Evolutionary conservation across 2,113 vertebrate species (phyloP).

Genomic region (Misgurnus anguillicaudatus): DNA sequence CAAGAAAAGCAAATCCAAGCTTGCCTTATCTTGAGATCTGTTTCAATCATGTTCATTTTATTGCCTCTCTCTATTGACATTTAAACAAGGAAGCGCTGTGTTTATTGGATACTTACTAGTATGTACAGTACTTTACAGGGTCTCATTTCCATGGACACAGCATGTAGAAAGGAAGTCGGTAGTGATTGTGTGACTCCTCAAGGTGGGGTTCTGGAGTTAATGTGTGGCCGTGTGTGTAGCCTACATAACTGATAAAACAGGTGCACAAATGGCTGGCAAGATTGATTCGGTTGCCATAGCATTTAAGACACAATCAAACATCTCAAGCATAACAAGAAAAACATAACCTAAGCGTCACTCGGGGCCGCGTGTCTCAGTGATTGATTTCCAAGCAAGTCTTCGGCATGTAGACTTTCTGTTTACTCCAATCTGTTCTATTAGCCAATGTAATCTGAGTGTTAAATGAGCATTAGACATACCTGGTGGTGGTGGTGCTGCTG

Average conservation of each 20-base stretch:
- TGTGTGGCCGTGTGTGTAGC: slow-evolving; percentile 7
- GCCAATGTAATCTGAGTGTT: slow-evolving; percentile 60
- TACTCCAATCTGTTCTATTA: slow-evolving; percentile 60
- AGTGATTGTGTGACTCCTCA: slow-evolving; percentile 1
- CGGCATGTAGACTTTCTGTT: slow-evolving; percentile 58
- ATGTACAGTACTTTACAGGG: not conserved
- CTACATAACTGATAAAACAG: slow-evolving; percentile 20
- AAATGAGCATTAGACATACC: slow-evolving; percentile 56
- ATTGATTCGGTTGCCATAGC: slow-evolving; percentile 18
- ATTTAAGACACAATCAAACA: slow-evolving; percentile 34
- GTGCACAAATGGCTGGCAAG: slow-evolving; percentile 24
- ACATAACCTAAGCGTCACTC: not conserved
- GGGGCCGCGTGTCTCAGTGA: slow-evolving; percentile 39
- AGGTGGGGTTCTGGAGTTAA: slow-evolving; percentile 26
- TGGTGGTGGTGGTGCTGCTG: slow-evolving; percentile 50
- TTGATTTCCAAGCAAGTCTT: slow-evolving; percentile 54
- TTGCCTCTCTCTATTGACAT: not conserved
- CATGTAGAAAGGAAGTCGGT: not conserved
- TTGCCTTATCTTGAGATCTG: not conserved
- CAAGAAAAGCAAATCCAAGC: slow-evolving; percentile 6
- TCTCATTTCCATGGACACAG: not conserved
- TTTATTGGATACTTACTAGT: not conserved
- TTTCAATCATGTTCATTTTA: slow-evolving; percentile 7
- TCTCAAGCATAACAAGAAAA: slow-evolving; percentile 30
- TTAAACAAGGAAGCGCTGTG: not conserved